Conservation (phyloP, 2,797 vertebrate genomes). For the Zenarchopterus dispar region DNA sequence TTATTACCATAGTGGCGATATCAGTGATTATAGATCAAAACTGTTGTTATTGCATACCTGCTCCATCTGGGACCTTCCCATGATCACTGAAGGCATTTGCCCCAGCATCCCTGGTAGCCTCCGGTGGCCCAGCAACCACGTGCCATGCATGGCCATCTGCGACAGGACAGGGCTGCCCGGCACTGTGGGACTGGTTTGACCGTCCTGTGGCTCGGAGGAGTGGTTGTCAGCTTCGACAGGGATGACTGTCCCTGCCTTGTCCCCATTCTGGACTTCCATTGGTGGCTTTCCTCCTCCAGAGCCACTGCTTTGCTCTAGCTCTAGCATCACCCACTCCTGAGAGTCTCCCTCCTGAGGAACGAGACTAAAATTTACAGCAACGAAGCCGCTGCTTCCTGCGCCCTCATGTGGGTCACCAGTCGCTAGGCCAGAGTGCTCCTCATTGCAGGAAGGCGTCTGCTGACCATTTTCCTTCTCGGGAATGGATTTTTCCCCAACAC, state of each 20-base stretch:
- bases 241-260: conserved; percentile 80
- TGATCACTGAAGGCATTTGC: conserved; percentile 85
- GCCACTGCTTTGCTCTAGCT: conserved; percentile 88
- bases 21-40: conserved; percentile 14
- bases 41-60: conserved; percentile 80
- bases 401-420: conserved; percentile 88
- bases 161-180: conserved; percentile 81
- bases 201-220: conserved; percentile 73
- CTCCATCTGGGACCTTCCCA: conserved; percentile 87
- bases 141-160: conserved; percentile 85
- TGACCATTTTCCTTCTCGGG: conserved; percentile 66
- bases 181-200: conserved; percentile 70
- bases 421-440: conserved; percentile 86
- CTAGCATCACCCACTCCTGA: conserved; percentile 97
- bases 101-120: conserved; percentile 88
- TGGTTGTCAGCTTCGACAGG: conserved; percentile 75
- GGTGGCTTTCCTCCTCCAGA: conserved; percentile 85
- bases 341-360: conserved; percentile 92
- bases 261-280: conserved; percentile 69
- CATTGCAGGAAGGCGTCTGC: conserved; percentile 83
- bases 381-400: conserved; percentile 90
- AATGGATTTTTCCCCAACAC: conserved; percentile 74
- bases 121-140: conserved; percentile 85
- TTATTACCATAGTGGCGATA: background rate
- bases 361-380: conserved; percentile 92